Evolutionary conservation across 92 coral and sea anemone species (phyloP), one percentile per base, ranked within the genome.

Genomic region (Galaxea fascicularis): DNA sequence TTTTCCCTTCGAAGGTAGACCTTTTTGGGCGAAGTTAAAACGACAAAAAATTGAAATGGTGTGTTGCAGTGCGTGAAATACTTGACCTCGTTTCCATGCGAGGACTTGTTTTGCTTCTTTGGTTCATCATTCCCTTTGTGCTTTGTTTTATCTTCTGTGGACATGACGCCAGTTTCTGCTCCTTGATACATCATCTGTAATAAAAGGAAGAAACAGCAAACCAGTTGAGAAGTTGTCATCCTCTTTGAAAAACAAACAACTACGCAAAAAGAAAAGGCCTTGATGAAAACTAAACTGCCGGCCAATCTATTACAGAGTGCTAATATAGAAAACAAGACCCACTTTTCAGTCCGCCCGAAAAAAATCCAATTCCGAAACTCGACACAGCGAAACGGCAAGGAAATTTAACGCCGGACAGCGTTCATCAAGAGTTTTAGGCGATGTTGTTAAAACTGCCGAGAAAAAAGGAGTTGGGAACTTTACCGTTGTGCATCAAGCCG

Each of bases 261-360:
- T 69, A 56, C 78, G n/a, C 17, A 70, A 82, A 82, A 82, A 82
- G 68, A 41, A 82, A 57, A 70, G 54, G 46, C 59, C 86, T 60
- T 46, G 86, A 21, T 71, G 86, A 82, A 71, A 82, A 82, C 86
- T 82, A 21, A 82, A 70, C 86, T 79, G 47, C 86, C 86, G 86
- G 77, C 58, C 44, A 58, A 56, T 66, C 63, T 79, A 28, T 25
- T 70, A 82, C 35, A 56, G 78, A 52, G 86, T 71, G 86, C 86
- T 82, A 82, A 85, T 85, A 84, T 85, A 72, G 84, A 84, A 89
- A 84, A 89, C 80, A 83, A 93, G 85, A 86, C 92, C 90, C 94
- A 91, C 95, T 94, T 94, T 94, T 94, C 71, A 94, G 84, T 91
- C 91, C 90, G 83, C 84, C 72, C 82, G 92, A 92, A 91, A 85